Evolutionary conservation across 2,797 vertebrate species (phyloP), one percentile per base, ranked within the genome.

Genomic region (Typhlichthys subterraneus): DNA sequence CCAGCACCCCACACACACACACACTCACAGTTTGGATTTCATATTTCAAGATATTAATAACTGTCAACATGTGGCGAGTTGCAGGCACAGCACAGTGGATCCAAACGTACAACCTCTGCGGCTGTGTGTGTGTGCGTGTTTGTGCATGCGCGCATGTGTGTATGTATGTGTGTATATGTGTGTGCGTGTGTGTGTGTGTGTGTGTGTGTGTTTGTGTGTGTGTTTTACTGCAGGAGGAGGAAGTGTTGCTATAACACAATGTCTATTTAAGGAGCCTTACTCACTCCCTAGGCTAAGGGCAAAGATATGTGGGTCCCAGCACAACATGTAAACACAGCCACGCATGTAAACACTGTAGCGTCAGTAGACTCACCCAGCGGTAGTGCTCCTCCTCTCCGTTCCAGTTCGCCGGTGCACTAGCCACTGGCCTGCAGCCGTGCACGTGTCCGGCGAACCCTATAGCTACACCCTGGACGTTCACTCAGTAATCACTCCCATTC

Each of bases 11-110:
- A 70, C 67, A 78, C 63, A 59, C 64, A 23, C 61, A 70, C 65
- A 59, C 14, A 38, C 42, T 59, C 48, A 48, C 47, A 45, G 48
- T 51, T 9, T 23, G 64, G 70, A 59, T 67, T 57, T 61, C 56
- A 53, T 33, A 14, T 29, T 46, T 70, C 11, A 51, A 63, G 69
- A 77, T 87, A 80, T 81, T 80, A 82, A 82, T 84, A 82, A 72
- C 65, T 69, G 67, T 75, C 69, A 77, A 70, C 63, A 65, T 75
- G 67, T 67, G 53, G 57, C 53, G 59, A 54, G 59, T 46, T 64
- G 53, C 23, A 59, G 66, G 17, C 17, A 64, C 49, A 66, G 50
- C 31, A 54, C 60, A 52, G 52, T 13, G 8, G 17, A 53, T 38
- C 5, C 50, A 57, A 47, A 38, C 53, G 14, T 38, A 14, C 53